Evolutionary conservation across 2,888 invertebrate genomes (phyloP), one percentile per base, ranked within the genome.

Genomic region (Sinopyrophorus schimmeli): DNA sequence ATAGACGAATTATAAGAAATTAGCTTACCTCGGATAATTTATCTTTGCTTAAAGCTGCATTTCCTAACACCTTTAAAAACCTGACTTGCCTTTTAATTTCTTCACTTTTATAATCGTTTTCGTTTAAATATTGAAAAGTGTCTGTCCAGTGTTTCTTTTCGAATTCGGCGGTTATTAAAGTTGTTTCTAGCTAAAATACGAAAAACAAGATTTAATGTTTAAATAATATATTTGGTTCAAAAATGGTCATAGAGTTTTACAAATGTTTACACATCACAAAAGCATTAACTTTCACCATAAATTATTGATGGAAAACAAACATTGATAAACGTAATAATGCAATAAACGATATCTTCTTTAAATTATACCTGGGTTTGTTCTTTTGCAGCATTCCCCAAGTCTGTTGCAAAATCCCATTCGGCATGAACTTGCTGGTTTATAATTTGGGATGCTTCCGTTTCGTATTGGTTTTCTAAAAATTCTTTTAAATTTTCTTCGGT

Each of bases 1-100:
- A 44, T 16, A 21, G 1, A 23, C 17, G 10, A 10, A 21, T 27
- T 10, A 7, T 3, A 17, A 34, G 2, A 3, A 20, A n/a, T n/a
- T n/a, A n/a, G 39, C 52, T 59, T 64, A 76, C 75, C 60, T 72
- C 55, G 14, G 55, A 59, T 5, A 76, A 63, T 52, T 71, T 64
- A 1, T 62, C 63, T 21, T 67, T 63, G 16, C 66, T 60, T 12
- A 80, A 65, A 1, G 73, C 75, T 3, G 75, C 70, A 7, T 68
- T 67, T 1, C 79, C 79, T 20, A 79, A 65, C 32, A 74, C 66
- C 9, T 70, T 69, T 7, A 79, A 63, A 5, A 65, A 65, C 39
- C 66, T 67, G 24, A 78, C 70, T 65, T 76, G 74, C 24, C 79
- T 61, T 48, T 66, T 69, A 3, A 77, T 48, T 5, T 55, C 52